phyloP scores from a whole-genome alignment of 2,113 vertebrate species.

The Hippolais icterina region DNA sequence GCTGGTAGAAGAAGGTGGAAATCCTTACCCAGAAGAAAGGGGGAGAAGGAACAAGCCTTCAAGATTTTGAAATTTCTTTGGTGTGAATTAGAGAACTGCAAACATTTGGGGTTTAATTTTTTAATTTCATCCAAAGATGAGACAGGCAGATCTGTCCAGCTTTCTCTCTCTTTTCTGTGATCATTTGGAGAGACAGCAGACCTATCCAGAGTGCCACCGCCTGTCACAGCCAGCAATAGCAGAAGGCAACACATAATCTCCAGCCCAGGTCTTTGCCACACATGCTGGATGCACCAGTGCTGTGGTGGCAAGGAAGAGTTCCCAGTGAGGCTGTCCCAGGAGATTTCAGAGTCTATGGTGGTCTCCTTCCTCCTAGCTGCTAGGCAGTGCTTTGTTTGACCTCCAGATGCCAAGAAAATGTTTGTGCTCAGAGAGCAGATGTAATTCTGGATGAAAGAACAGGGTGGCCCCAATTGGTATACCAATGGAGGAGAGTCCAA shows the following conservation, averaged over 20 bases:
- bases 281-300: neutral
- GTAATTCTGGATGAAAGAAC: slow-evolving; percentile 33
- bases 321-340: neutral
- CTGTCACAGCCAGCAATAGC: neutral
- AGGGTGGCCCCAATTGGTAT: neutral
- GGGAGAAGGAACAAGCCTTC: neutral
- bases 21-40: neutral
- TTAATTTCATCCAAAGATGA: neutral
- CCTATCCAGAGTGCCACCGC: neutral
- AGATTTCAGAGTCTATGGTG: neutral
- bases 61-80: neutral
- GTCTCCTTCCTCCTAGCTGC: neutral
- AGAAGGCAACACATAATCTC: neutral
- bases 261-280: neutral
- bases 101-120: neutral
- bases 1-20: fast-evolving
- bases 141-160: neutral
- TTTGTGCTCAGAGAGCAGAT: slow-evolving; percentile 19
- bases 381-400: slow-evolving; percentile 33
- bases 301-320: neutral
- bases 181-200: neutral
- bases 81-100: neutral
- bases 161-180: neutral
- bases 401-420: slow-evolving; percentile 52
- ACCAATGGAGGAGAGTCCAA: neutral